phyloP scores from a whole-genome alignment of 2,113 vertebrate genomes.

The Nannospalax galili region DNA sequence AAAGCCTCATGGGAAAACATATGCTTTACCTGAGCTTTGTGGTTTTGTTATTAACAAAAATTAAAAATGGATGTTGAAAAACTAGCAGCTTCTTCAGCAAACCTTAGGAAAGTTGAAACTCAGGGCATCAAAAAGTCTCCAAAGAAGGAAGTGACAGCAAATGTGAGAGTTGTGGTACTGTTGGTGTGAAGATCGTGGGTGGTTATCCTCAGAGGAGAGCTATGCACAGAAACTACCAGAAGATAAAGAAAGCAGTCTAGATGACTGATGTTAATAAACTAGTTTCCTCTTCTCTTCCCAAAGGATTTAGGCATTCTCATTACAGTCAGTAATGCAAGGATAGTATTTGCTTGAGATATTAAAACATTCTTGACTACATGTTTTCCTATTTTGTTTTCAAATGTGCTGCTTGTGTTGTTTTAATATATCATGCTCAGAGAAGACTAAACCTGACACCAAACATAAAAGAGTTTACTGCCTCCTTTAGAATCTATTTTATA shows the following conservation, averaged over 20 bases:
- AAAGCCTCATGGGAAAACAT: not conserved
- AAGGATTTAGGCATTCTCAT: not conserved
- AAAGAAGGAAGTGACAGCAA: not conserved
- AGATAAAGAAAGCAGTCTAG: not conserved
- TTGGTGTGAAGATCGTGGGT: not conserved
- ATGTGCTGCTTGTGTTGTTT: not conserved
- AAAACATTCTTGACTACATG: not conserved
- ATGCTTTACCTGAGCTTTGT: not conserved
- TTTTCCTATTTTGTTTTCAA: not conserved
- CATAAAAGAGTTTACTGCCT: not conserved
- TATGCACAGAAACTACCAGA: not conserved
- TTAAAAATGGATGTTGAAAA: not conserved
- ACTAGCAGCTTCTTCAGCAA: not conserved
- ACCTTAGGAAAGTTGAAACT: not conserved
- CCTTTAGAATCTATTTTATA: not conserved
- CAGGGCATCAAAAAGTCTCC: not conserved
- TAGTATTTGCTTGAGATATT: not conserved
- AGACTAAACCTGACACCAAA: no score
- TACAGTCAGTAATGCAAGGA: not conserved
- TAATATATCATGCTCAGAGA: not conserved
- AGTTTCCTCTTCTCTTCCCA: not conserved
- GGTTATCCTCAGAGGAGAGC: not conserved
- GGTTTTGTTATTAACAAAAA: not conserved
- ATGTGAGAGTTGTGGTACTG: not conserved
- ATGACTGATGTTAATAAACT: not conserved